These are phyloP conservation scores for Rostratula benghalensis DNA, from an alignment of 2,113 vertebrate species.

Conservation along the genomic window DNA sequence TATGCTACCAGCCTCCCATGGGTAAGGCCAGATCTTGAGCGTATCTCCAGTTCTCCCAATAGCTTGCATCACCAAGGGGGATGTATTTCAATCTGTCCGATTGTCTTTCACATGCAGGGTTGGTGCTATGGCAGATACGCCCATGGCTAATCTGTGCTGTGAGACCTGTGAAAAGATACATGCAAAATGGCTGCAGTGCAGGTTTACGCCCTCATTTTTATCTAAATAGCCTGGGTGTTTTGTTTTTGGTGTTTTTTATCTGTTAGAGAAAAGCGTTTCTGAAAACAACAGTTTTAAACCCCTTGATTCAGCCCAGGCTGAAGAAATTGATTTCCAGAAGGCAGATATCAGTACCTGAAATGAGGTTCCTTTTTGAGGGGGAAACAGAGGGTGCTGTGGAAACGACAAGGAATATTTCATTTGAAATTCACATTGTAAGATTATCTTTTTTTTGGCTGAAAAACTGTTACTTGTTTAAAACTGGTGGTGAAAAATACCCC, in stretches of 20 bases:
- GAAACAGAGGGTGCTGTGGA: accelerated
- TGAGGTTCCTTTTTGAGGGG: accelerated
- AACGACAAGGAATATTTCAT: background rate
- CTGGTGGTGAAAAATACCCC: no score
- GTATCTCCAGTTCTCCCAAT: background rate
- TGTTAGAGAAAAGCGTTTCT: background rate
- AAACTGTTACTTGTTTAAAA: background rate
- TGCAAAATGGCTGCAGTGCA: background rate
- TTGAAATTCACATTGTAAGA: accelerated
- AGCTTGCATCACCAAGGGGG: background rate
- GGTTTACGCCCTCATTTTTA: background rate
- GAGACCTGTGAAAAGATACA: background rate
- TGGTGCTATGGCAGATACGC: background rate
- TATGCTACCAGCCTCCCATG: background rate
- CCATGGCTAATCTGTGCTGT: background rate
- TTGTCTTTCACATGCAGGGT: background rate
- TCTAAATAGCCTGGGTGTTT: background rate
- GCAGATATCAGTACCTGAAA: background rate
- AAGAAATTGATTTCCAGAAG: background rate
- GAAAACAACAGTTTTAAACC: background rate
- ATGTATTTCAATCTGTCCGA: background rate
- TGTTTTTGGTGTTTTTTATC: background rate
- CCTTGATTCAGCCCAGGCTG: background rate
- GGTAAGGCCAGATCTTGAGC: background rate
- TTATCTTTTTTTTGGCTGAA: background rate